These are phyloP conservation scores for Aplochiton taeniatus DNA, from an alignment of 2,797 vertebrate genomes.

Conservation along the genomic window DNA sequence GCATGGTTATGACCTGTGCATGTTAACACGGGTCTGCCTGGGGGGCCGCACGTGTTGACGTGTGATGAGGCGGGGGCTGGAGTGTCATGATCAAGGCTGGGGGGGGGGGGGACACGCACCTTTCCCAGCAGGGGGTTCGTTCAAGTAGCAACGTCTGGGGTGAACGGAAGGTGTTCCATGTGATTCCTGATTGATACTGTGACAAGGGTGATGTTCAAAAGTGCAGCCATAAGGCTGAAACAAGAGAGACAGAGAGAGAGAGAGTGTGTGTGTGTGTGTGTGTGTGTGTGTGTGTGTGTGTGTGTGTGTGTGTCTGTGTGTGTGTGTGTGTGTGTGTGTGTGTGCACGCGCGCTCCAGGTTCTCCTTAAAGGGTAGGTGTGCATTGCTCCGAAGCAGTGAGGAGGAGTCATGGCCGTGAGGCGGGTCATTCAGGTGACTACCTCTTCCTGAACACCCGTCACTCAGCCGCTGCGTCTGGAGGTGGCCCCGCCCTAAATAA, in stretches of 20 bases:
- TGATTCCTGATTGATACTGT: conserved; percentile 3
- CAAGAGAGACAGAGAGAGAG: no score
- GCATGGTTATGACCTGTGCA: conserved; percentile 60
- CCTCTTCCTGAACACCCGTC: conserved; percentile 31
- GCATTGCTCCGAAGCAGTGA: not conserved
- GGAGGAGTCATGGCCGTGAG: not conserved
- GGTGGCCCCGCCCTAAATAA: conserved; percentile 63
- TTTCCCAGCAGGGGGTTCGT: no score
- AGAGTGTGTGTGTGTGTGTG: not conserved
- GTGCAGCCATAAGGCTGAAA: no score
- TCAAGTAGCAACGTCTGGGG: no score
- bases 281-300: conserved; percentile 3
- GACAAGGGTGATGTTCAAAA: not conserved
- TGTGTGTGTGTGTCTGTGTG: not conserved
- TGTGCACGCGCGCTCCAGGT: not conserved
- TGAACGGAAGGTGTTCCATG: no score
- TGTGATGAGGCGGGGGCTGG: no score
- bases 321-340: not conserved
- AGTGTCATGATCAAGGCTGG: no score
- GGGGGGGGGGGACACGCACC: no score
- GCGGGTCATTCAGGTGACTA: conserved; percentile 1
- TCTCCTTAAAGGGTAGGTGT: not conserved
- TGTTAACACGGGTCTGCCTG: conserved; percentile 53
- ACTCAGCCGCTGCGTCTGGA: conserved; percentile 45
- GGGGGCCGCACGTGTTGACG: not conserved